Conservation (phyloP, 2,888 invertebrate genomes). For the Phyto melanocephala region DNA sequence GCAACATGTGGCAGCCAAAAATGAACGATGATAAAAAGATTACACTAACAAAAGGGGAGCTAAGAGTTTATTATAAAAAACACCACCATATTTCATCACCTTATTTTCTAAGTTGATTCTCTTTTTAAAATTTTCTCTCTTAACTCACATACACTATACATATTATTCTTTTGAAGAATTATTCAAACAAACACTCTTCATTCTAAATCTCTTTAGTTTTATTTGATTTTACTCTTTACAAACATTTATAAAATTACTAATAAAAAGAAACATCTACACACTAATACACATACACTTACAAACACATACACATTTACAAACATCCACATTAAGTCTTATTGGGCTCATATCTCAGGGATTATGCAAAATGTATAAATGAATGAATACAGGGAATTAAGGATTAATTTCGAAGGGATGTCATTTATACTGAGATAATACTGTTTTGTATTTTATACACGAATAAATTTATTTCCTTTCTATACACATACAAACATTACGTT, state of each 20-base stretch:
- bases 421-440: constrained; percentile 78
- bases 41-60: constrained; percentile 49
- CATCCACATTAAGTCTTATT: constrained; percentile 62
- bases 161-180: constrained; percentile 18
- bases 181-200: background rate
- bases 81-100: constrained; percentile 28
- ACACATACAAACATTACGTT: background rate
- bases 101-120: background rate
- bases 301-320: constrained; percentile 9
- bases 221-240: background rate
- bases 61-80: constrained; percentile 25
- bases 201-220: background rate
- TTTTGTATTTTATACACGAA: constrained; percentile 72
- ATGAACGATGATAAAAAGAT: constrained; percentile 16
- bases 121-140: constrained; percentile 30
- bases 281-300: background rate
- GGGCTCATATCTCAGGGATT: constrained; percentile 76
- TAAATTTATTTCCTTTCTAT: constrained; percentile 66
- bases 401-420: constrained; percentile 79
- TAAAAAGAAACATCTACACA: background rate
- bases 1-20: constrained; percentile 74
- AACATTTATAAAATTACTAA: background rate
- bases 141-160: constrained; percentile 28
- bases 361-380: constrained; percentile 76
- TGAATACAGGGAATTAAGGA: constrained; percentile 76